Percentiles rank a stretch among this genome's conserved stretches.
phyloP scores from a whole-genome alignment of 2,888 invertebrate species.

The Drosophila tanythrix region DNA sequence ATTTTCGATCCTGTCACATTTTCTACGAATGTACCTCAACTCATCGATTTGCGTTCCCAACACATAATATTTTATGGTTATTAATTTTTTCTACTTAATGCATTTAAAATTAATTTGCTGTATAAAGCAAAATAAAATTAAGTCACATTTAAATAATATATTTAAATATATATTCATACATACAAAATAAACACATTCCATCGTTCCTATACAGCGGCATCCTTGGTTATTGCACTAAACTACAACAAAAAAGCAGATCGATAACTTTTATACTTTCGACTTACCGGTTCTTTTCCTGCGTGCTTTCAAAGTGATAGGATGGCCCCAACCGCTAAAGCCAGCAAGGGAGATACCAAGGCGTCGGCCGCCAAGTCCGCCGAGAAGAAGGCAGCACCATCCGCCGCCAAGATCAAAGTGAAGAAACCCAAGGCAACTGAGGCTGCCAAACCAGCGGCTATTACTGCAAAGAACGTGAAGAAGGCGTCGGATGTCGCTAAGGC shows the following conservation, averaged over 20 bases:
- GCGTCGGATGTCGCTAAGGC: constrained; percentile 83
- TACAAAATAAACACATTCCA: not conserved
- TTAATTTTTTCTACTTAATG: not conserved
- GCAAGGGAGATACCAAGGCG: constrained; percentile 82
- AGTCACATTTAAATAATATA: not conserved
- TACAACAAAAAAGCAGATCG: not conserved
- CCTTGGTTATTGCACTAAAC: not conserved
- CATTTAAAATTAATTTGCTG: not conserved
- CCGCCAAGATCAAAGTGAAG: constrained; percentile 84
- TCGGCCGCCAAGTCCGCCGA: constrained; percentile 83
- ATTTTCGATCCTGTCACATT: not conserved
- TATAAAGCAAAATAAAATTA: not conserved
- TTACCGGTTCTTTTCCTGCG: constrained; percentile 82
- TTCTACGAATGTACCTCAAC: not conserved
- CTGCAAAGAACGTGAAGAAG: constrained; percentile 84
- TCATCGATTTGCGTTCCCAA: not conserved
- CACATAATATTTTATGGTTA: not conserved
- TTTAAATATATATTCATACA: not conserved
- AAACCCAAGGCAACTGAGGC: constrained; percentile 83
- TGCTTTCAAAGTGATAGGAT: constrained; percentile 83
- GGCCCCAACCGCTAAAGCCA: constrained; percentile 85
- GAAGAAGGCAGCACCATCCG: constrained; percentile 79
- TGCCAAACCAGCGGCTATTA: constrained; percentile 81
- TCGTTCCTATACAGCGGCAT: not conserved
- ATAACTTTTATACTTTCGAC: constrained; percentile 17